Evolutionary conservation across 1,140 invertebrate species (phyloP), one percentile per base, ranked within the genome.

Genomic region (Pseudomyrmex sp.): DNA sequence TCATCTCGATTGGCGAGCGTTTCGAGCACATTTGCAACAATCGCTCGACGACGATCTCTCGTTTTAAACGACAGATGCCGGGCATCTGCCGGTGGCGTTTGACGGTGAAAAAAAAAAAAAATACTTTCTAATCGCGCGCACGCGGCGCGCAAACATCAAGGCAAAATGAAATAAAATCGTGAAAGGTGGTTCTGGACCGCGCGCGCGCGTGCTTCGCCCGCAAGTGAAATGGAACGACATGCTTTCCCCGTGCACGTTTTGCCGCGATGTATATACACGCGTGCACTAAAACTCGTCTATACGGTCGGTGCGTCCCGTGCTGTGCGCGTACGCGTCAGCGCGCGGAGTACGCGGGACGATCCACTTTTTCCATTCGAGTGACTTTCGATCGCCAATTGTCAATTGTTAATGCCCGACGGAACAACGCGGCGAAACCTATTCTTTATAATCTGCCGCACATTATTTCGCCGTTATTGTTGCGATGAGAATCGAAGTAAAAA

Each of bases 141-240:
- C 52, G 35, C 35, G 5, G 13, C 58, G 70, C n/a, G 35, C 13
- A 63, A 75, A 82, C 75, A 56, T 58, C 59, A 12, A 23, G 20
- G 4, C 75, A 63, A 82, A 82, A 62, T 75, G 59, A 82, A 65
- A 82, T 75, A 73, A 82, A 82, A 82, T 82, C 70, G 59, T 63
- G 79, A 82, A 82, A 82, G 79, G 79, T 50, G 54, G 23, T 4
- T 61, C 59, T 88, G 77, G 84, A 88, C 79, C 75, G 44, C 35
- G 26, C 12, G n/a, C 10, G 48, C 44, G 35, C 5, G 35, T 0
- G 35, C 5, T 7, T 23, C 58, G 44, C 50, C 74, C 44, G 65
- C 72, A 87, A 90, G 89, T 87, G 88, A 90, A 90, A 90, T 87
- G 85, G 88, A 88, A 90, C 89, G 83, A 90, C 84, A 70, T 87